Percentiles rank a stretch among this genome's conserved stretches.
phyloP scores from a whole-genome alignment of 2,113 vertebrate species.

The Pomatorhinus ruficollis region DNA sequence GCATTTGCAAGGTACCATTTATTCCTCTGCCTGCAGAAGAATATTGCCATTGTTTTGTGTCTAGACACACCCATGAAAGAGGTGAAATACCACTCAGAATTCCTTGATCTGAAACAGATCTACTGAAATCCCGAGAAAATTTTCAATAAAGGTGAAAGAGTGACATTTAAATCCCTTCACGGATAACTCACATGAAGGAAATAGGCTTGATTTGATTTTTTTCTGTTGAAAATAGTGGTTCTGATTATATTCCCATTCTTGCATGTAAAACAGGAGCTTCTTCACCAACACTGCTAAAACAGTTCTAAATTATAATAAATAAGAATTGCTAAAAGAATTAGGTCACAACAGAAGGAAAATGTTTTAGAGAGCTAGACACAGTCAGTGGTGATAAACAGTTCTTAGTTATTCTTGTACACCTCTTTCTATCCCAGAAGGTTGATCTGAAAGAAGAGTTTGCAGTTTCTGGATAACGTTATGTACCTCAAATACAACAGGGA shows the following conservation, averaged over 20 bases:
- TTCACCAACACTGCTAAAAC: not conserved
- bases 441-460: not conserved
- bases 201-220: not conserved
- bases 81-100: not conserved
- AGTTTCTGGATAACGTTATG: not conserved
- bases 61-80: not conserved
- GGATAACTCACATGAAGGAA: not conserved
- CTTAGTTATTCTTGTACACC: not conserved
- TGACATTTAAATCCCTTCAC: not conserved
- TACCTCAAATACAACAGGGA: not conserved
- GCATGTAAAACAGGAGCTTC: not conserved
- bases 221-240: not conserved
- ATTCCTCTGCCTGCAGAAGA: not conserved
- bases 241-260: not conserved
- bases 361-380: not conserved
- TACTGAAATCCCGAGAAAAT: not conserved
- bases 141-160: not conserved
- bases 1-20: not conserved
- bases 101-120: not conserved
- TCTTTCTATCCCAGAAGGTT: not conserved
- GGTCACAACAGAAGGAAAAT: not conserved
- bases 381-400: not conserved
- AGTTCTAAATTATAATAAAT: not conserved
- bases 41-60: not conserved
- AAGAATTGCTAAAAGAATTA: not conserved